Conservation (phyloP, 2,113 vertebrate genomes). For the Aphelocoma coerulescens region DNA sequence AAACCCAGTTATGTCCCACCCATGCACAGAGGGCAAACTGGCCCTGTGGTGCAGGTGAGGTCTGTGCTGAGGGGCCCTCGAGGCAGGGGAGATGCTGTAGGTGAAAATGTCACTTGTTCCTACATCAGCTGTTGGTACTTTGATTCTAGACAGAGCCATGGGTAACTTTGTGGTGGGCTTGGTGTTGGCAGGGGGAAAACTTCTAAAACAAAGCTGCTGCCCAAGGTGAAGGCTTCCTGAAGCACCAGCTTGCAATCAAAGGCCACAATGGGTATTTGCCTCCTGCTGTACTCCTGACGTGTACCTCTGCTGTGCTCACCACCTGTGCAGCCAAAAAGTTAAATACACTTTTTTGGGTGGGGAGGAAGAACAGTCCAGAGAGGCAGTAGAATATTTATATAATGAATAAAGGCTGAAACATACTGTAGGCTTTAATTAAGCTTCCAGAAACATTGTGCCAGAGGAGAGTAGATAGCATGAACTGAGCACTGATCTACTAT, state of each 20-base stretch:
- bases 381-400: background rate
- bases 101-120: fast-evolving
- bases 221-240: fast-evolving
- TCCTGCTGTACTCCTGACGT: background rate
- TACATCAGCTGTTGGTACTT: background rate
- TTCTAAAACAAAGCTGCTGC: fast-evolving
- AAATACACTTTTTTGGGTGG: background rate
- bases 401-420: background rate
- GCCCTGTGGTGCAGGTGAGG: no score
- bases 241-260: background rate
- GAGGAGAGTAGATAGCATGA: background rate
- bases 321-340: background rate
- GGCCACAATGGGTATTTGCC: fast-evolving
- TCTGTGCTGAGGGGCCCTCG: fast-evolving
- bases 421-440: constrained; percentile 39
- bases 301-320: background rate
- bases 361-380: background rate
- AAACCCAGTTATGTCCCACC: background rate
- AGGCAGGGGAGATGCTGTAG: background rate
- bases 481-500: background rate
- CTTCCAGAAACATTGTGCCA: constrained; percentile 29
- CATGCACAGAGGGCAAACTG: background rate
- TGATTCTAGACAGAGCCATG: background rate
- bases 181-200: background rate
- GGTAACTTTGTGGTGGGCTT: background rate